A percentile compares a stretch with the other conserved stretches of the same genome.
These are phyloP conservation scores for Anticlea derivata DNA, from an alignment of 2,888 invertebrate species.

Conservation along the genomic window DNA sequence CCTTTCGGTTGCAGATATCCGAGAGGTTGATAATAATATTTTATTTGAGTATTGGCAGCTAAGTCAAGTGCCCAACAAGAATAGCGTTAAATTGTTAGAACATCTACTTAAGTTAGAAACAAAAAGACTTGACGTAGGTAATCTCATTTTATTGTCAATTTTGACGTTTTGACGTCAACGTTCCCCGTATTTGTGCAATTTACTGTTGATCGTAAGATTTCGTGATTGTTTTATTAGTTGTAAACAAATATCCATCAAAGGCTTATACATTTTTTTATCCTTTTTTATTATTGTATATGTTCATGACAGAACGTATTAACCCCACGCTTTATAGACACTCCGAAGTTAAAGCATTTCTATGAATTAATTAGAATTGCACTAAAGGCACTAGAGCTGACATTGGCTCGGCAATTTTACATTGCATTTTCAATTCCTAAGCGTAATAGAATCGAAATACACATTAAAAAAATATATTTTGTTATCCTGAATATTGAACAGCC, in stretches of 20 bases:
- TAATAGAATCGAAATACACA: slow-evolving; percentile 3
- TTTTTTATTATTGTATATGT: slow-evolving; percentile 2
- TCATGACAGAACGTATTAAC: slow-evolving; percentile 16
- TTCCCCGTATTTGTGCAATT: slow-evolving; percentile 16
- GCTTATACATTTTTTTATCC: slow-evolving; percentile 18
- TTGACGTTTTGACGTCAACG: slow-evolving; percentile 6
- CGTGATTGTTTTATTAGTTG: slow-evolving; percentile 18
- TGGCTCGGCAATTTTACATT: neutral
- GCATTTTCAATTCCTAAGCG: slow-evolving; percentile 6
- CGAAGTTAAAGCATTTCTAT: neutral
- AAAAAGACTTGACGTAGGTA: slow-evolving; percentile 32
- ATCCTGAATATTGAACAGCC: slow-evolving; percentile 6
- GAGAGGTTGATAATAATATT: too few relatives aligned
- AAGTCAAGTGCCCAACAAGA: too few relatives aligned
- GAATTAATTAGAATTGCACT: neutral
- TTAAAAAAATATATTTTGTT: slow-evolving; percentile 5
- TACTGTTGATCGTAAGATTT: slow-evolving; percentile 14
- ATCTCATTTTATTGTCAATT: slow-evolving; percentile 33
- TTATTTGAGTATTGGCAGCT: too few relatives aligned
- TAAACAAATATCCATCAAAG: slow-evolving; percentile 19
- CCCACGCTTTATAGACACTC: slow-evolving; percentile 3
- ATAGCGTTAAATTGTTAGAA: too few relatives aligned
- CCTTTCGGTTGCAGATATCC: too few relatives aligned
- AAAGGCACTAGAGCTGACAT: neutral
- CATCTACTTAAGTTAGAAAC: slow-evolving; percentile 23